Base-by-base conservation (phyloP, 2,797 vertebrate genomes). In the Ctenochaetus hawaiiensis region DNA sequence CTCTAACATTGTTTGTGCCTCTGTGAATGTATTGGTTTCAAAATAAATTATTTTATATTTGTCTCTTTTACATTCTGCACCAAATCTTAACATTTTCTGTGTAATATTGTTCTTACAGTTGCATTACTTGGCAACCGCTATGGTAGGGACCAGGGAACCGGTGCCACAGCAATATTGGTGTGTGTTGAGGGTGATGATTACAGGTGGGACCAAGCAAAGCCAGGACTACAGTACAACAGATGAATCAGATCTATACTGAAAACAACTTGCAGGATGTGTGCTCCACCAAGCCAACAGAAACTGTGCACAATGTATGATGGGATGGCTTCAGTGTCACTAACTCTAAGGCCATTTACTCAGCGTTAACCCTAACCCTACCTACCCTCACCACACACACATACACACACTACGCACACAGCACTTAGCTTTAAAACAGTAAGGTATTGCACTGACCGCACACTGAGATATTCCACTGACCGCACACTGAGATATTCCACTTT, bases 131-230 rank as follows among this genome's bases (percentile, higher is more conserved):
- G 84, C 80, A 87, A 71, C 66, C 6, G 4, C 77, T 66, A 51
- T 37, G 20, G 68, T 72, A 22, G 87, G 92, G 88, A 88, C 88
- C 75, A 87, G 81, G 90, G 72, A 89, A 92, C 81, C n/a, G 53
- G 56, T 69, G 43, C 51, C 78, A 85, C 54, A 51, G 83, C 79
- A 90, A 84, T 75, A 1, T 44, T 71, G 54, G 72, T 49, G 54
- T 34, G 56, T 23, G 8, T n/a, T 30, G 43, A 53, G 63, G 11
- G 39, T 82, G 86, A 87, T 1, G 23, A n/a, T 8, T 61, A 70
- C n/a, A 37, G 82, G 72, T 2, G 67, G 54, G 20, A 53, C 43
- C 30, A 47, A 67, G 76, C 34, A 52, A 77, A 58, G 59, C 22
- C 56, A 20, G 22, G 59, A 43, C 48, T 56, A 39, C 39, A 8